Evolutionary conservation across 2,797 vertebrate species (phyloP), one percentile per base, ranked within the genome.

Genomic region (Phaenicophaeus curvirostris): DNA sequence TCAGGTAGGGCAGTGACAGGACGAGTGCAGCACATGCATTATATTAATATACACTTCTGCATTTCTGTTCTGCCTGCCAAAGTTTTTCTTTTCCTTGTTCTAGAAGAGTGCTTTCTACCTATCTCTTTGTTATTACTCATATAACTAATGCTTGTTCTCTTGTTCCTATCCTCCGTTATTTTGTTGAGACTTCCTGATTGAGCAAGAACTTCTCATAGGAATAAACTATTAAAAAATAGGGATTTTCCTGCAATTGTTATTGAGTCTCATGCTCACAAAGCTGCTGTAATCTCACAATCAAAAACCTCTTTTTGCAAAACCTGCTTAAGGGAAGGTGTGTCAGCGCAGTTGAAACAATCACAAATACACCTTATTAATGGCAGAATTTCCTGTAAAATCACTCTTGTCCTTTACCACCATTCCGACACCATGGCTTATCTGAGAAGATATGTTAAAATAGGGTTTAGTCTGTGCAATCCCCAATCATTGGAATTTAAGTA

Each of bases 151-250:
- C 73, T 74, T 33, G 15, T 67, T 74, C 59, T 88, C 33, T 82
- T 82, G 59, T 82, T 92, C 44, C 10, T 33, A 5, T 78, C 87
- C 63, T 58, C 21, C 21, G 63, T 89, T 91, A 76, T 51, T 93
- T 91, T 76, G 75, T 87, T 69, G 55, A 89, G 39, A 82, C 87
- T 91, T 91, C 85, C 87, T 85, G 72, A 76, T 59, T 82, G 72
- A 93, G 90, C 25, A 93, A 95, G 85, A 87, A 73, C 10, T 92
- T 85, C 78, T 76, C 21, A 65, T 46, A 82, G 30, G 23, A 94
- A 83, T 73, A 92, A 79, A 23, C 27, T 21, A 59, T 31, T 54
- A 53, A 14, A 68, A 93, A 92, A 86, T 2, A 76, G 86, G 59
- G 82, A 79, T 87, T 94, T 91, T 94, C 87, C 87, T 79, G 65